Evolutionary conservation across 2,113 vertebrate species (phyloP).

Genomic region (Pan troglodytes): DNA sequence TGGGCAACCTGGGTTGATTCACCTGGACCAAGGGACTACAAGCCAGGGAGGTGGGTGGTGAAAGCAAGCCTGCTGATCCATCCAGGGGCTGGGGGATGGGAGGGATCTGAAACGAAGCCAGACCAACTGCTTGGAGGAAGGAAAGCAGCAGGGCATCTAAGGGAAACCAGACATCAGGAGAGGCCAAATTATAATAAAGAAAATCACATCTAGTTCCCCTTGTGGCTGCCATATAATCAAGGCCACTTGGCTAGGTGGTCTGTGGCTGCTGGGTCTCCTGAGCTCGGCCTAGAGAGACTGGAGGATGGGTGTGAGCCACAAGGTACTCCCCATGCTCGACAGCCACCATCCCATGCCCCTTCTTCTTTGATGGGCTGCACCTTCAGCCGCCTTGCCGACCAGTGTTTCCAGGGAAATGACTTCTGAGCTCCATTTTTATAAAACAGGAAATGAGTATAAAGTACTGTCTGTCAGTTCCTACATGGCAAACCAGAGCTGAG

Average conservation of each 20-base stretch:
- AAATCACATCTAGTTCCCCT: neutral
- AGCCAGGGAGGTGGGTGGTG: neutral
- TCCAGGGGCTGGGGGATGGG: neutral
- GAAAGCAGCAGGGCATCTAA: neutral
- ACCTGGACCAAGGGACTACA: neutral
- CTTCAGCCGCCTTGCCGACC: neutral
- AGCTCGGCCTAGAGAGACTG: neutral
- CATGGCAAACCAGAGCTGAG: neutral
- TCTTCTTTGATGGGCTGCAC: neutral
- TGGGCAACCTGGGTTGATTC: too few species aligned
- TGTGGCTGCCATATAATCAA: neutral
- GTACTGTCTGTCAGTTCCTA: neutral
- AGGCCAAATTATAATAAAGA: neutral
- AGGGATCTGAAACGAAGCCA: neutral
- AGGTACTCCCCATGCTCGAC: neutral
- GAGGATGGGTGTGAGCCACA: neutral
- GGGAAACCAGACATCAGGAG: neutral
- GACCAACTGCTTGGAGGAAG: neutral
- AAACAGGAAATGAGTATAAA: neutral
- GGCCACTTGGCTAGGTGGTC: neutral
- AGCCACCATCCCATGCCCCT: neutral
- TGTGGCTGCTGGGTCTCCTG: neutral
- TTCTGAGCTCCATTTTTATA: neutral
- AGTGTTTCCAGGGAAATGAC: neutral
- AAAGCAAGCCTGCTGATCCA: neutral